Conservation (phyloP, 1,140 invertebrate genomes). For the Trachymyrmex cornetzi region DNA sequence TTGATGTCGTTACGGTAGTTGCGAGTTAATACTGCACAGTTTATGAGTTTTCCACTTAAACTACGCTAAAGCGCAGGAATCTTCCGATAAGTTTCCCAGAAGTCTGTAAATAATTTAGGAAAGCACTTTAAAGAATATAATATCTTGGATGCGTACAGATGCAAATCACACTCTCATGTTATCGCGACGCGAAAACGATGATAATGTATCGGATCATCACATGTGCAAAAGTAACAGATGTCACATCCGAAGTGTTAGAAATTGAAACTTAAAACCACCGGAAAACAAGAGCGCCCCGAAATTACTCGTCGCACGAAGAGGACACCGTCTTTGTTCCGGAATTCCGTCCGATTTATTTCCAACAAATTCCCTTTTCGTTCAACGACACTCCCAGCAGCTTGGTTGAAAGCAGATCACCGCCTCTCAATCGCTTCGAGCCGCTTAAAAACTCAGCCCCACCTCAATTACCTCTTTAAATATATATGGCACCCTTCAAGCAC, state of each 20-base stretch:
- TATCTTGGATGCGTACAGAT: background rate
- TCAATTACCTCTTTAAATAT: constrained; percentile 23
- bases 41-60: background rate
- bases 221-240: background rate
- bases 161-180: background rate
- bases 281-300: background rate
- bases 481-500: constrained; percentile 41
- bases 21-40: constrained; percentile 10
- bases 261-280: background rate
- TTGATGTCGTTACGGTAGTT: constrained; percentile 5
- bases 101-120: constrained; percentile 18
- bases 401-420: constrained; percentile 24
- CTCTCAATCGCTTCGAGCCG: constrained; percentile 37
- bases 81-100: background rate
- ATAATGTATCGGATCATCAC: background rate
- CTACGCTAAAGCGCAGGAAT: background rate
- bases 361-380: constrained; percentile 21
- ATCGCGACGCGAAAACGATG: background rate
- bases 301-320: background rate
- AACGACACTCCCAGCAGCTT: constrained; percentile 34
- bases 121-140: background rate
- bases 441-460: constrained; percentile 23
- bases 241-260: background rate
- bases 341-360: constrained; percentile 12
- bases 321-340: background rate